Evolutionary conservation across 2,797 vertebrate genomes (phyloP).

Genomic region (Oreochromis grahami): DNA sequence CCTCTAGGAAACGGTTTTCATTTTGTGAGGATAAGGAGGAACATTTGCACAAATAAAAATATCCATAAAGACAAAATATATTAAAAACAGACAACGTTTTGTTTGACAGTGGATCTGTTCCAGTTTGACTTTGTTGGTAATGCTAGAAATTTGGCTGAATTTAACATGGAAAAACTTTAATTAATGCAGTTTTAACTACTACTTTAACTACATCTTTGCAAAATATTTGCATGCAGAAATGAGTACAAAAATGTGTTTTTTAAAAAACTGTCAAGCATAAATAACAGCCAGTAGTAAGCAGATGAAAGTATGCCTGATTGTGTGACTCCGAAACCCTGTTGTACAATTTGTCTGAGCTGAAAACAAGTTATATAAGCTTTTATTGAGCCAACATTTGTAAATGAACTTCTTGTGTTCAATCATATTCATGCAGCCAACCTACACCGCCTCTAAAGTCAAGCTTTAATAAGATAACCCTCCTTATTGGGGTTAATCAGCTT

Average conservation of each 20-base stretch:
- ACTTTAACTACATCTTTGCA: background rate
- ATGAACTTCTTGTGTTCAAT: background rate
- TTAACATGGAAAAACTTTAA: background rate
- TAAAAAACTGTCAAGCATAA: rapidly evolving
- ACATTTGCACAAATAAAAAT: background rate
- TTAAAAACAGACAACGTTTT: background rate
- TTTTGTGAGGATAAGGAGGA: rapidly evolving
- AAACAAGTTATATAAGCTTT: conserved; percentile 5
- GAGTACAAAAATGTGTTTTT: rapidly evolving
- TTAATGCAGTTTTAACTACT: background rate
- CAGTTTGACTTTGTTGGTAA: background rate
- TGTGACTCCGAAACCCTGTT: background rate
- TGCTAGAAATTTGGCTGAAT: background rate
- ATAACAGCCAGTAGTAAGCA: background rate
- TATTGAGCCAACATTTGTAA: background rate
- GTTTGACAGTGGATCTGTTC: background rate
- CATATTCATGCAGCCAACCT: background rate
- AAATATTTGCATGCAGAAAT: background rate
- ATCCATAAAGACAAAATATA: background rate
- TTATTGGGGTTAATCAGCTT: conserved; percentile 60
- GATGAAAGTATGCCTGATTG: background rate
- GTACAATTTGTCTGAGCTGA: background rate
- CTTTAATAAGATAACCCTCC: conserved; percentile 46
- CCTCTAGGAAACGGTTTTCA: background rate
- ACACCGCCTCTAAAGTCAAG: conserved; percentile 1